Evolutionary conservation across 2,888 invertebrate genomes (phyloP).

Genomic region (Ditula angustiorana): DNA sequence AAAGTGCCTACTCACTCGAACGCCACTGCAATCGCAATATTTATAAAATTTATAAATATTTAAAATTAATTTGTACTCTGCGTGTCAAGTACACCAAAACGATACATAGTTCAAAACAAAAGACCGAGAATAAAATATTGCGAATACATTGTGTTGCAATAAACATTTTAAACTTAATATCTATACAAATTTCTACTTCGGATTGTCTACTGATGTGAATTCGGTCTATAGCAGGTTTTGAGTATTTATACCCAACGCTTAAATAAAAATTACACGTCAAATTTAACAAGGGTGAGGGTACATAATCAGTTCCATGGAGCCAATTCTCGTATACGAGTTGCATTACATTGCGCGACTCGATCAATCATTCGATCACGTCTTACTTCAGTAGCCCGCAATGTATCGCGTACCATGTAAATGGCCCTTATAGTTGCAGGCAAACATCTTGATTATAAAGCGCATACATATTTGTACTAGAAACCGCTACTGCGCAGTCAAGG

Average conservation of each 20-base stretch:
- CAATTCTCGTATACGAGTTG: too few species aligned
- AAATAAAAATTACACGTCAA: conserved; percentile 18
- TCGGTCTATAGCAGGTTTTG: conserved; percentile 18
- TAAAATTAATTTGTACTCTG: conserved; percentile 56
- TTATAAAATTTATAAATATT: conserved; percentile 35
- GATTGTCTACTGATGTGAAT: conserved; percentile 49
- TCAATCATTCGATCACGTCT: too few species aligned
- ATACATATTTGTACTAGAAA: too few species aligned
- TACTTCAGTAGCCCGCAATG: too few species aligned
- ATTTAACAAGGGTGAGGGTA: conserved; percentile 14
- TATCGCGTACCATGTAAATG: too few species aligned
- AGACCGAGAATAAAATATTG: conserved; percentile 52
- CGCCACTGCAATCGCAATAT: conserved; percentile 56
- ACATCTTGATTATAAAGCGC: too few species aligned
- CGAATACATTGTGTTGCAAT: conserved; percentile 63
- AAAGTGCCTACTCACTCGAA: conserved; percentile 58
- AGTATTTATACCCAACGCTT: conserved; percentile 31
- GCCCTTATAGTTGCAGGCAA: too few species aligned
- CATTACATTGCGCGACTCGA: too few species aligned
- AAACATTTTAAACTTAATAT: conserved; percentile 68
- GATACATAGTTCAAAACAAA: conserved; percentile 44
- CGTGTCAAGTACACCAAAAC: conserved; percentile 37
- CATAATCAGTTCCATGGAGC: too few species aligned
- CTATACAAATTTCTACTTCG: conserved; percentile 71
- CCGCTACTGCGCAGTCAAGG: too few species aligned